Evolutionary conservation across 1,140 invertebrate species (phyloP).

Genomic region (Octopus bimaculoides): DNA sequence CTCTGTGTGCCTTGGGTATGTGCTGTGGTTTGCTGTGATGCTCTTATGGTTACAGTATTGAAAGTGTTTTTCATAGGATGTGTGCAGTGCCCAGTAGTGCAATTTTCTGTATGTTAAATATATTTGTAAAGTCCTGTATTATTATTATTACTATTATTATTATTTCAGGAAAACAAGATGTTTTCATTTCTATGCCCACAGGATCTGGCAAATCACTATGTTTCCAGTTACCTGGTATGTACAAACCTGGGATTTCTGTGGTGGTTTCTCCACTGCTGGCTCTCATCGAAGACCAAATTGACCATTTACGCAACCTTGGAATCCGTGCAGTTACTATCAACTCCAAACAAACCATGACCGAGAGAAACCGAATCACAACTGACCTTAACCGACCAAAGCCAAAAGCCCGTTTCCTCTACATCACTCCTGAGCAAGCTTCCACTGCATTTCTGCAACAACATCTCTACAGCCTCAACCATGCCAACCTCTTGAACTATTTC

Average conservation of each 20-base stretch:
- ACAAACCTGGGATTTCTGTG: constrained; percentile 63
- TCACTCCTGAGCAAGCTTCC: constrained; percentile 87
- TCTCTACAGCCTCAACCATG: constrained; percentile 57
- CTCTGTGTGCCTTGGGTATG: no score
- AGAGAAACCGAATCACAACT: constrained; percentile 67
- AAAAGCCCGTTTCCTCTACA: constrained; percentile 78
- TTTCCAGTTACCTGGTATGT: constrained; percentile 69
- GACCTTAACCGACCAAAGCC: constrained; percentile 59
- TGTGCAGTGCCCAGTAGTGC: no score
- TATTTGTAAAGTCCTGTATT: no score
- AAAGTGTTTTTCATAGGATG: no score
- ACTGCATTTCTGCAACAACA: constrained; percentile 71
- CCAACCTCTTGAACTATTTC: constrained; percentile 65
- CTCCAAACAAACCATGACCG: constrained; percentile 75
- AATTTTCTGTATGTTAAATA: no score
- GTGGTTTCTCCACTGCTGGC: constrained; percentile 72
- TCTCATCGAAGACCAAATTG: constrained; percentile 67
- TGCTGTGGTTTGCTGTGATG: no score
- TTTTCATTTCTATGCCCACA: constrained; percentile 73
- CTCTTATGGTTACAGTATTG: no score
- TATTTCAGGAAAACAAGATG: constrained; percentile 62
- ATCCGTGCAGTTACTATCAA: constrained; percentile 83
- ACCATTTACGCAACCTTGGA: constrained; percentile 61
- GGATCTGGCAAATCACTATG: constrained; percentile 72
- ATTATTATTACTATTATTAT: constrained; percentile 16